Evolutionary conservation across 2,797 vertebrate species (phyloP).

Genomic region (Centropyge bicolor): DNA sequence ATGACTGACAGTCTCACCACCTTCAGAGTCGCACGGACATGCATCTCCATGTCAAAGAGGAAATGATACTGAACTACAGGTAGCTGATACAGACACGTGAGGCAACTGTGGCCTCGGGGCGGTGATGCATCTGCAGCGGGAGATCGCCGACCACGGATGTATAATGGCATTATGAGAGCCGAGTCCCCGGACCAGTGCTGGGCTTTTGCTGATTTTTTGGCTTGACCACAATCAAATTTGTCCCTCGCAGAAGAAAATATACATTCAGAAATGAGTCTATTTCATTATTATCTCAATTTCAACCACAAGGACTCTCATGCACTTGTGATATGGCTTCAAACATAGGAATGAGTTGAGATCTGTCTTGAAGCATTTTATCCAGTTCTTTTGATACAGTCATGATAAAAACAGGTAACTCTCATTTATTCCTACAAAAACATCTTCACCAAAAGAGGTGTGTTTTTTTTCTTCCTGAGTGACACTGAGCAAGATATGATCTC

Average conservation of each 20-base stretch:
- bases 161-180: not conserved
- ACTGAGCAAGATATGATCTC: too few relatives aligned
- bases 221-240: not conserved
- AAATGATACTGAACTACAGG: constrained; percentile 68
- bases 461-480: too few relatives aligned
- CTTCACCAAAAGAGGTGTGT: too few relatives aligned
- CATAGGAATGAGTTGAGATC: not conserved
- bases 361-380: not conserved
- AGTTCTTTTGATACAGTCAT: not conserved
- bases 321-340: not conserved
- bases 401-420: too few relatives aligned
- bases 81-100: constrained; percentile 27
- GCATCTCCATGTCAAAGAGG: constrained; percentile 60
- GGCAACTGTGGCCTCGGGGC: constrained; percentile 20
- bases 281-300: not conserved
- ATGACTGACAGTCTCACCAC: constrained; percentile 77
- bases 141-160: not conserved
- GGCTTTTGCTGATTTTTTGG: not conserved
- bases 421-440: too few relatives aligned
- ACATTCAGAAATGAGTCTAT: not conserved
- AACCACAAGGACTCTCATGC: not conserved
- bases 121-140: not conserved
- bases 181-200: not conserved
- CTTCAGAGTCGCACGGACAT: constrained; percentile 63
- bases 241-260: not conserved